Percentiles rank a stretch among this genome's conserved stretches.
These are phyloP conservation scores for Psilopsiagon aurifrons DNA, from an alignment of 2,113 vertebrate genomes.

Conservation along the genomic window DNA sequence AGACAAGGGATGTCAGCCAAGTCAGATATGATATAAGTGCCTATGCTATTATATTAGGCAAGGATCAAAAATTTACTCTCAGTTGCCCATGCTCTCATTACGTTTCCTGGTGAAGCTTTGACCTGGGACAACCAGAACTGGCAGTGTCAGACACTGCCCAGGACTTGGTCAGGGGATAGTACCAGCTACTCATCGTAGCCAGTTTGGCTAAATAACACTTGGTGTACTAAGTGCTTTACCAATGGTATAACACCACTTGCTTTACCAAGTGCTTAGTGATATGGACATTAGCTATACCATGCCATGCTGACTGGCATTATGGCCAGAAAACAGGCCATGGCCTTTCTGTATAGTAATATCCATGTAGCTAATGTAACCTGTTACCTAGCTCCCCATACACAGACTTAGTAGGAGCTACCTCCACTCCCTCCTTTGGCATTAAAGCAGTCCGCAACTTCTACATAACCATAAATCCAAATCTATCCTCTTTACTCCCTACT, in stretches of 20 bases:
- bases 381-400: background rate
- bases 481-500: background rate
- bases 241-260: background rate
- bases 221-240: background rate
- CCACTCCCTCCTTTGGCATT: background rate
- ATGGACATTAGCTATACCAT: background rate
- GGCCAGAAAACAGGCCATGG: background rate
- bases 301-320: background rate
- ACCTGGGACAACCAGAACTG: background rate
- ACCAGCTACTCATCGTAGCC: background rate
- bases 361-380: fast-evolving
- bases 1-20: background rate
- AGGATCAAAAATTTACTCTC: background rate
- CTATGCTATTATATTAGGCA: background rate
- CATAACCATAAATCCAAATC: background rate
- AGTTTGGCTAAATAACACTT: background rate
- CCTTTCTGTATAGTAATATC: background rate
- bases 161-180: background rate
- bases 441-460: background rate
- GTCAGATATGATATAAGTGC: background rate
- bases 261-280: background rate
- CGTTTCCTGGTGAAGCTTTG: background rate
- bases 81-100: background rate
- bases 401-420: background rate
- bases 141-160: background rate